Percentiles rank a stretch among this genome's conserved stretches.
phyloP scores from a whole-genome alignment of 2,888 invertebrate genomes.

The Oegoconia quadripuncta region DNA sequence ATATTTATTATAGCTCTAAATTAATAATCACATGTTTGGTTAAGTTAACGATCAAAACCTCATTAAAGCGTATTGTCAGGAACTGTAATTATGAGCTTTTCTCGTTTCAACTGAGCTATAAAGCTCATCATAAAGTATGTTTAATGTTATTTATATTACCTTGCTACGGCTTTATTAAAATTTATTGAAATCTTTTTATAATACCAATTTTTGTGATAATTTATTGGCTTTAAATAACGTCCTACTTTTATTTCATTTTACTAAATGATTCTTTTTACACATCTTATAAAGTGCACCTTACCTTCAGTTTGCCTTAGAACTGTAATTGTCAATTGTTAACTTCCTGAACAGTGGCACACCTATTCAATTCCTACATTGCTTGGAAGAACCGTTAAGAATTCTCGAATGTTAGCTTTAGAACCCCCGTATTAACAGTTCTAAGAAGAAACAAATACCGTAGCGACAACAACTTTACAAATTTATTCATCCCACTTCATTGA shows the following conservation, averaged over 20 bases:
- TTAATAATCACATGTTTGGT: slow-evolving; percentile 50
- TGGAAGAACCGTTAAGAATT: no score
- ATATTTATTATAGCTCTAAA: slow-evolving; percentile 50
- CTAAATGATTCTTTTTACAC: no score
- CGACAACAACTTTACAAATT: slow-evolving; percentile 22
- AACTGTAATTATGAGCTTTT: slow-evolving; percentile 25
- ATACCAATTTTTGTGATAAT: slow-evolving; percentile 2
- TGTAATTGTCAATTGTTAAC: no score
- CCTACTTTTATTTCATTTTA: background rate
- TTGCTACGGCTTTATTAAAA: slow-evolving; percentile 1
- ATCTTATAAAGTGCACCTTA: no score
- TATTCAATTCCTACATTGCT: no score
- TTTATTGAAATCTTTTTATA: background rate
- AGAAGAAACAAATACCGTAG: slow-evolving; percentile 18
- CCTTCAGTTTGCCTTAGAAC: no score
- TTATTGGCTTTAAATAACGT: background rate
- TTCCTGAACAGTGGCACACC: no score
- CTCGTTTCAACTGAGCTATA: slow-evolving; percentile 6
- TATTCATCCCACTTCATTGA: slow-evolving; percentile 30
- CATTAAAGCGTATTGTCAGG: slow-evolving; percentile 32
- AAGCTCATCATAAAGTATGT: slow-evolving; percentile 7
- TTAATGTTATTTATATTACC: slow-evolving; percentile 5
- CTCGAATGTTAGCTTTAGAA: background rate
- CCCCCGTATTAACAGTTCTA: slow-evolving; percentile 3
- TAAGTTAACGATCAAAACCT: slow-evolving; percentile 36